Conservation (phyloP, 2,797 vertebrate species). For the Lagorchestes hirsutus region DNA sequence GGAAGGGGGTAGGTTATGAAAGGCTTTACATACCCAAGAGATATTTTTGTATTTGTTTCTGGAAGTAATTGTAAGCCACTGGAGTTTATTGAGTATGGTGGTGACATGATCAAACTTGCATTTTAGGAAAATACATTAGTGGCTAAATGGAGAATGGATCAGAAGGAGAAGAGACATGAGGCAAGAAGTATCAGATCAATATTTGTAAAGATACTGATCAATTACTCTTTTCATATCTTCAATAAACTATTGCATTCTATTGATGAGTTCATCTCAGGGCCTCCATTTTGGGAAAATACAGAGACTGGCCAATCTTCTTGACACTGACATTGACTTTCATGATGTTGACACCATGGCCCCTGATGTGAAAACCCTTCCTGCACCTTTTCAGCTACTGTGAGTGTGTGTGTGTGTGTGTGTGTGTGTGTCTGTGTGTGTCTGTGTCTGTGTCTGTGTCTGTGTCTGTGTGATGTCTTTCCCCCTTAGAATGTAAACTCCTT, state of each 20-base stretch:
- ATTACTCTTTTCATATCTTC: neutral
- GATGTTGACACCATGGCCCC: neutral
- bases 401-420: no score
- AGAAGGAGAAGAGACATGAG: neutral
- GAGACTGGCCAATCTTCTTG: neutral
- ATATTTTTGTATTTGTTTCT: no score
- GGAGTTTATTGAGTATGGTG: no score
- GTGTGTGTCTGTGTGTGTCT: no score
- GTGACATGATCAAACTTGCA: neutral
- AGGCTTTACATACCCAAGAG: no score
- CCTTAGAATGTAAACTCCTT: neutral
- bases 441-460: no score
- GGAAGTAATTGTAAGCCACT: no score
- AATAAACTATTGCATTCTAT: neutral
- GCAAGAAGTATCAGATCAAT: neutral
- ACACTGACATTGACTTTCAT: neutral
- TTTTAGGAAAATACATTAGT: neutral
- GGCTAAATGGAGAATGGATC: neutral
- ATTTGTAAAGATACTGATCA: neutral
- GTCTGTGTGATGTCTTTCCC: neutral
- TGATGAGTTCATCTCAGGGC: neutral
- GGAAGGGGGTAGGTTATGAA: no score
- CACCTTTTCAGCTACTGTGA: neutral
- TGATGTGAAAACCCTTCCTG: neutral
- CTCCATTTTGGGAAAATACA: neutral